A percentile compares a stretch with the other conserved stretches of the same genome.
phyloP scores from a whole-genome alignment of 2,888 invertebrate species.

The Thera britannica region DNA sequence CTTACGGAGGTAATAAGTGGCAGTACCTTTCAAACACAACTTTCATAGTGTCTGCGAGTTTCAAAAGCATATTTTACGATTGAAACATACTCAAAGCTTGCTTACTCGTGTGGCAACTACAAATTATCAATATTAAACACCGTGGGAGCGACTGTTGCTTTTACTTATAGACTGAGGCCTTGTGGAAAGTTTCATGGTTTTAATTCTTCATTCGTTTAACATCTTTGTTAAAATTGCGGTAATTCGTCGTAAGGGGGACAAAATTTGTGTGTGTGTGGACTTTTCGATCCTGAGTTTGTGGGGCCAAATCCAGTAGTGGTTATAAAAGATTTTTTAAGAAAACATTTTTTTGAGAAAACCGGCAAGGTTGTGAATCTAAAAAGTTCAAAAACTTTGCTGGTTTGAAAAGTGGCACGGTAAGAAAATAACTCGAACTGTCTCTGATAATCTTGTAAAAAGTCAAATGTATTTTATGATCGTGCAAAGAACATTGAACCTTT shows the following conservation, averaged over 20 bases:
- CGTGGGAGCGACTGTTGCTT: constrained; percentile 39
- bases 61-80: constrained; percentile 24
- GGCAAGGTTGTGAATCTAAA: too few species aligned
- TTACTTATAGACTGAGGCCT: constrained; percentile 16
- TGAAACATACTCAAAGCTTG: constrained; percentile 24
- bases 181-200: not conserved
- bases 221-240: not conserved
- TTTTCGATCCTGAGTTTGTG: too few species aligned
- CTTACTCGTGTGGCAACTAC: constrained; percentile 41
- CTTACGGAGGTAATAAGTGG: constrained; percentile 11
- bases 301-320: too few species aligned
- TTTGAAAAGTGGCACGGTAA: too few species aligned
- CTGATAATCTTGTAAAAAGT: not conserved
- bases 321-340: too few species aligned
- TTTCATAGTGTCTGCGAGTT: constrained; percentile 17
- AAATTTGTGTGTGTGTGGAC: too few species aligned
- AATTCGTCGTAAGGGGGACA: too few species aligned
- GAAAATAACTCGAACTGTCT: too few species aligned
- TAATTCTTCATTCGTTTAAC: not conserved
- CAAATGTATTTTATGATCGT: constrained; percentile 6
- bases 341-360: too few species aligned
- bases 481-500: constrained; percentile 10
- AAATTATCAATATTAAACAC: constrained; percentile 57
- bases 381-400: too few species aligned
- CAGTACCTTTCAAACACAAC: constrained; percentile 20